Conservation (phyloP, 2,113 vertebrate species). For the Macrotus californicus region DNA sequence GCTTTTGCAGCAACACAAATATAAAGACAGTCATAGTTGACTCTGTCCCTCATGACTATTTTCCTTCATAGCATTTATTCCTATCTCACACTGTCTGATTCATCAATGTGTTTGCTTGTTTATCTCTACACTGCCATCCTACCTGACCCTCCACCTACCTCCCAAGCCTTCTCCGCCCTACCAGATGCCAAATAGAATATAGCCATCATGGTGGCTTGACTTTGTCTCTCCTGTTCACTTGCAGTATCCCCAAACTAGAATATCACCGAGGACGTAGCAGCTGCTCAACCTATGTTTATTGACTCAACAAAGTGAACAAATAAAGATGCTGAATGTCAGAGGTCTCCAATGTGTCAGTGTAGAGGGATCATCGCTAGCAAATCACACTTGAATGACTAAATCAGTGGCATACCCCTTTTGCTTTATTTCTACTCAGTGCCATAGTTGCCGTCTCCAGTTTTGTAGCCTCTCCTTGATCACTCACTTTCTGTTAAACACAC, state of each 20-base stretch:
- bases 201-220: too few species aligned
- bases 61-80: not conserved
- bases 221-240: not conserved
- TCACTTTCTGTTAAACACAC: not conserved
- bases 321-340: not conserved
- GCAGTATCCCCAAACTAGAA: not conserved
- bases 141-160: accelerated
- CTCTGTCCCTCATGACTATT: not conserved
- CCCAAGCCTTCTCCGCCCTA: not conserved
- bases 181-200: accelerated
- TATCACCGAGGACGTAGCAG: not conserved
- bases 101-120: not conserved
- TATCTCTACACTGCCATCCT: not conserved
- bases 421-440: not conserved
- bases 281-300: not conserved
- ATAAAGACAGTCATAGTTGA: not conserved
- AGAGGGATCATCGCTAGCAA: not conserved
- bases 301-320: not conserved
- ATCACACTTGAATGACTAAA: not conserved
- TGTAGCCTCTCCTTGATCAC: not conserved
- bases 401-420: not conserved
- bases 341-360: not conserved
- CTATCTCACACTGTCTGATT: not conserved
- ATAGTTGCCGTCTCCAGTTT: not conserved
- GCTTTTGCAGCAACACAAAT: not conserved